Percentiles rank a stretch among this genome's conserved stretches.
These are phyloP conservation scores for Macrostomum lignano DNA, from an alignment of 1,140 invertebrate genomes.

Conservation along the genomic window DNA sequence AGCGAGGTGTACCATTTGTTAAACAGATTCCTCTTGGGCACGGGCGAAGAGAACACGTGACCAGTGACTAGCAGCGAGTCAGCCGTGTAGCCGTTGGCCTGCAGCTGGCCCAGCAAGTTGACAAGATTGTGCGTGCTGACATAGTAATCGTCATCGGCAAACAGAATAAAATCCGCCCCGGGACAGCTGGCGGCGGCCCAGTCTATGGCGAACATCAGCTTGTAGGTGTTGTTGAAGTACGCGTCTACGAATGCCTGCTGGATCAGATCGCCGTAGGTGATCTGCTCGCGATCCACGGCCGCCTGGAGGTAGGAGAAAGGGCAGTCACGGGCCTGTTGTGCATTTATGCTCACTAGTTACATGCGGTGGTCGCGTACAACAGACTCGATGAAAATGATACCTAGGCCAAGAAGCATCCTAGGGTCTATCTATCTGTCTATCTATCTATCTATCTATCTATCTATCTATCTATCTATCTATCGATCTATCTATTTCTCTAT, in stretches of 20 bases:
- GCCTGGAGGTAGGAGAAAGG: neutral
- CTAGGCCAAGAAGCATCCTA: no score
- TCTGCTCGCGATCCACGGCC: neutral
- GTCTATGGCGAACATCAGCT: slow-evolving; percentile 56
- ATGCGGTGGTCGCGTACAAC: neutral
- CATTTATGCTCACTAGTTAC: neutral
- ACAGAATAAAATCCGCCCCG: slow-evolving; percentile 48
- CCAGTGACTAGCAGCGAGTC: no score
- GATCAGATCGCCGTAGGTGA: slow-evolving; percentile 49
- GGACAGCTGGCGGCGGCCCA: slow-evolving; percentile 45
- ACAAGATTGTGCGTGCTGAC: slow-evolving; percentile 57
- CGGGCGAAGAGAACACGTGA: no score
- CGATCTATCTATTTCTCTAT: no score
- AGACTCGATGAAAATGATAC: no score
- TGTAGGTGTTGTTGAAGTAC: slow-evolving; percentile 75
- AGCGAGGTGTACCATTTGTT: slow-evolving; percentile 60
- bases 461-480: no score
- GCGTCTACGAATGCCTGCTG: slow-evolving; percentile 47
- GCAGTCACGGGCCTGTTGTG: slow-evolving; percentile 5
- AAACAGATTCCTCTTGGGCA: no score
- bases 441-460: no score
- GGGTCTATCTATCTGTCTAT: no score
- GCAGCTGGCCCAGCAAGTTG: slow-evolving; percentile 38
- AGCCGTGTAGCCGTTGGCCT: neutral
- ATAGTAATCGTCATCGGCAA: slow-evolving; percentile 71